These are phyloP conservation scores for Megaceryle maxima DNA, from an alignment of 2,113 vertebrate species.

Conservation along the genomic window DNA sequence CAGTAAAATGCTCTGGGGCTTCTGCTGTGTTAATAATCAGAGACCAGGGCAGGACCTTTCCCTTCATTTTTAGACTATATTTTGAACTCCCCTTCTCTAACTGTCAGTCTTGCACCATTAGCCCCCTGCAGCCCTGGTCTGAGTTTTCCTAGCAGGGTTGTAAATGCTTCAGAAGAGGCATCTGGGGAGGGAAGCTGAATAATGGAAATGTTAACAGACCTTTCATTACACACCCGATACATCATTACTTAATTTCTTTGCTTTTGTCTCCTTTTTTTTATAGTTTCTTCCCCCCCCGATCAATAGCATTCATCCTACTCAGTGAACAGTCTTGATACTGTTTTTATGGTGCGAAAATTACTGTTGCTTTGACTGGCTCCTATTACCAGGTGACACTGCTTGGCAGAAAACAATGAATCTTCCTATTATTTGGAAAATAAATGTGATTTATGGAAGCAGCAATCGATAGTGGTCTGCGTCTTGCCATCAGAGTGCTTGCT, in stretches of 20 bases:
- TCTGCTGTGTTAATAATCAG: not conserved
- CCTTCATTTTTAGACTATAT: not conserved
- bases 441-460: conserved; percentile 12
- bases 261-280: not conserved
- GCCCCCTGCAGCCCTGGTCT: not conserved
- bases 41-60: not conserved
- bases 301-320: conserved; percentile 16
- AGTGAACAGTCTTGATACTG: conserved; percentile 18
- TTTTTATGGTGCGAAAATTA: conserved; percentile 59
- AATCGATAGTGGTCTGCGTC: not conserved
- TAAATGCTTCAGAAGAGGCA: not conserved
- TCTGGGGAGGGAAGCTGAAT: not conserved
- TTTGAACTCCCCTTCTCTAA: not conserved
- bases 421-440: conserved; percentile 33
- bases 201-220: conserved; percentile 35
- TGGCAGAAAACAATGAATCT: conserved; percentile 35
- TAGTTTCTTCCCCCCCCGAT: accelerated
- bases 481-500: not conserved
- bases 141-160: not conserved
- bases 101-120: not conserved
- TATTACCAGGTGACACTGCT: conserved; percentile 21
- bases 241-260: conserved; percentile 10
- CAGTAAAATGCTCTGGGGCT: not conserved
- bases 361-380: conserved; percentile 44
- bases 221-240: not conserved